Conservation (phyloP, 2,888 invertebrate genomes). For the Oxytorus armatus region DNA sequence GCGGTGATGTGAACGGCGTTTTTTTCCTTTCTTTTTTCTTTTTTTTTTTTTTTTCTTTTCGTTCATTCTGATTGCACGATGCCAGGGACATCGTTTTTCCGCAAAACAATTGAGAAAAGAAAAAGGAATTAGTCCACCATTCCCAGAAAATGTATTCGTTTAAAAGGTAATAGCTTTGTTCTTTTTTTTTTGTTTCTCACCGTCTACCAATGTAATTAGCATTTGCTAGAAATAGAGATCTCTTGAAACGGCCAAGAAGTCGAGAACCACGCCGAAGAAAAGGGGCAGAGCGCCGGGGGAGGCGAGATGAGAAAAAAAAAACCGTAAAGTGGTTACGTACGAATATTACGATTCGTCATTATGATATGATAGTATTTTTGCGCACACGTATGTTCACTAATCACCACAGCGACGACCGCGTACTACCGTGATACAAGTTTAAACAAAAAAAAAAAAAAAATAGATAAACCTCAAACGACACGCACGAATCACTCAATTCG, state of each 20-base stretch:
- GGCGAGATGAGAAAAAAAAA: conserved; percentile 4
- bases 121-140: too few relatives aligned
- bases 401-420: conserved; percentile 56
- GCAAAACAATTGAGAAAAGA: too few relatives aligned
- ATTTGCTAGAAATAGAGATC: too few relatives aligned
- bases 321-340: conserved; percentile 47
- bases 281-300: background rate
- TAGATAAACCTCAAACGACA: background rate
- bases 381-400: conserved; percentile 61
- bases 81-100: too few relatives aligned
- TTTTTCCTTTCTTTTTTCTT: conserved; percentile 34
- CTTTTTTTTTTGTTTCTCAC: too few relatives aligned
- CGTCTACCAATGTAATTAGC: too few relatives aligned
- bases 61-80: too few relatives aligned
- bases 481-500: conserved; percentile 17
- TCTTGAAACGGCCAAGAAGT: too few relatives aligned
- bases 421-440: conserved; percentile 47
- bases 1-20: conserved; percentile 42
- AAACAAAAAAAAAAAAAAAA: conserved; percentile 23
- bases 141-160: too few relatives aligned
- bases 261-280: background rate
- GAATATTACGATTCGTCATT: conserved; percentile 59
- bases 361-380: conserved; percentile 58
- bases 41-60: conserved; percentile 31
- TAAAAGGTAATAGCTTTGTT: too few relatives aligned